Evolutionary conservation across 2,888 invertebrate species (phyloP).

Genomic region (Eutolmus rufibarbis): DNA sequence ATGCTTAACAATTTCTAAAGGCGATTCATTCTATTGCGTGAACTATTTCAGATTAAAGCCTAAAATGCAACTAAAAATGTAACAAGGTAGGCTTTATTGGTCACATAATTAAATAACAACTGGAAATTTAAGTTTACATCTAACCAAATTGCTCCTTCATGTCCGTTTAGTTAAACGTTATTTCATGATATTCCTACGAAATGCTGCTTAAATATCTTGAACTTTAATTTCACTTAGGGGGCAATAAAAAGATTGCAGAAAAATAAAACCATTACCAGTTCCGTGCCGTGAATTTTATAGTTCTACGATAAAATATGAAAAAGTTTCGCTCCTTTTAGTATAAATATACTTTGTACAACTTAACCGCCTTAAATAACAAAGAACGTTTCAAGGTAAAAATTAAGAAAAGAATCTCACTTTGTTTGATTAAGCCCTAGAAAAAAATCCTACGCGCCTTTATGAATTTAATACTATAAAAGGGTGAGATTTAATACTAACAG

Average conservation of each 20-base stretch:
- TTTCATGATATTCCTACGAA: neutral
- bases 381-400: neutral
- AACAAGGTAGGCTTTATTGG: neutral
- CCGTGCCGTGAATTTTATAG: neutral
- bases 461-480: conserved; percentile 18
- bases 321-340: neutral
- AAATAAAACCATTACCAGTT: neutral
- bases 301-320: neutral
- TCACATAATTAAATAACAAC: neutral
- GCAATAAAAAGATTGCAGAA: neutral
- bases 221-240: neutral
- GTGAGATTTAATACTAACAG: conserved; percentile 15
- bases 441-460: neutral
- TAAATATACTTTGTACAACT: conserved; percentile 17
- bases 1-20: neutral
- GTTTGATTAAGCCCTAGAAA: neutral
- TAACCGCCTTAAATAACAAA: neutral
- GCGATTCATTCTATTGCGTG: neutral
- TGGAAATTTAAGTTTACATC: neutral
- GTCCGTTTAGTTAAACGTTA: neutral
- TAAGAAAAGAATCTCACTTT: neutral
- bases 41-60: neutral
- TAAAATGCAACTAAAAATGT: neutral
- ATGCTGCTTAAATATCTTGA: neutral
- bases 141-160: neutral